phyloP scores from a whole-genome alignment of 2,888 invertebrate species.

The Achlya flavicornis region DNA sequence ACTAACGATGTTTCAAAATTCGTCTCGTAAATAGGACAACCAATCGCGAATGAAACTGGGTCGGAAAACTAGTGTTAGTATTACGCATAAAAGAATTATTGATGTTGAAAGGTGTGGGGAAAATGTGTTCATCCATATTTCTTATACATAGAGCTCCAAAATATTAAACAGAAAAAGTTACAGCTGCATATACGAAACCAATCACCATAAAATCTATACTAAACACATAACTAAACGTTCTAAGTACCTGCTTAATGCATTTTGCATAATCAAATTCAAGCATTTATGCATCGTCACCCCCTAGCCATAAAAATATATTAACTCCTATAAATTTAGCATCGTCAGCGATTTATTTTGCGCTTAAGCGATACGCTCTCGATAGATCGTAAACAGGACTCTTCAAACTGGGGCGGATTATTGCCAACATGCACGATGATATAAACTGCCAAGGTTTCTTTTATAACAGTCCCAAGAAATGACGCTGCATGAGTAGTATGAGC shows the following conservation, averaged over 20 bases:
- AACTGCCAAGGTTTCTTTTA: slow-evolving; percentile 47
- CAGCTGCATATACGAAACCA: not conserved
- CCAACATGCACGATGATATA: slow-evolving; percentile 60
- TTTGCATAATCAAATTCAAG: slow-evolving; percentile 54
- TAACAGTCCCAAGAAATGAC: slow-evolving; percentile 31
- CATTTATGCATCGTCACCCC: slow-evolving; percentile 54
- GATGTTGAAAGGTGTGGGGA: no score
- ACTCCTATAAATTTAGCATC: slow-evolving; percentile 75
- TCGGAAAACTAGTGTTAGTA: no score
- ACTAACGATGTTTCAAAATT: no score
- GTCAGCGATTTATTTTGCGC: slow-evolving; percentile 75
- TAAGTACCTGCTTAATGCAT: not conserved
- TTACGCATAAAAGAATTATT: no score
- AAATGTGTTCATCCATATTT: no score
- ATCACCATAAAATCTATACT: not conserved
- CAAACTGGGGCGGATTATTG: slow-evolving; percentile 64
- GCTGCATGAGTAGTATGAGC: slow-evolving; percentile 29
- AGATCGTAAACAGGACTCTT: slow-evolving; percentile 73
- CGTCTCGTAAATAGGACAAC: no score
- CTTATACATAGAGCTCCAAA: not conserved
- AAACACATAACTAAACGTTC: not conserved
- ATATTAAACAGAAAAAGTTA: not conserved
- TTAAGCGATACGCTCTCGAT: slow-evolving; percentile 65
- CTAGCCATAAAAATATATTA: slow-evolving; percentile 74
- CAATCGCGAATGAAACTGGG: no score